Conservation (phyloP, 2,888 invertebrate genomes). For the Parasteatoda lunata region DNA sequence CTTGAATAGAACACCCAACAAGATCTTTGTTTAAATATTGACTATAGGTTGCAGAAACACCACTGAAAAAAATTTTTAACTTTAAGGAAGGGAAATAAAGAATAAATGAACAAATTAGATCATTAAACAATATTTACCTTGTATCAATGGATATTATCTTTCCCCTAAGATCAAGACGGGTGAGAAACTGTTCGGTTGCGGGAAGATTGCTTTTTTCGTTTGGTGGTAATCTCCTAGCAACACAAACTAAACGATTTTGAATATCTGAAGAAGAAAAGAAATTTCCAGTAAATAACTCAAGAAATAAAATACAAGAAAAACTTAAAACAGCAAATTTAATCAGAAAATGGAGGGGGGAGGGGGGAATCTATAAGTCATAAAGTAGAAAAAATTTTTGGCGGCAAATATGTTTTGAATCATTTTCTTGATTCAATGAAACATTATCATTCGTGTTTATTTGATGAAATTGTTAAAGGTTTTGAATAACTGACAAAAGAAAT, state of each 20-base stretch:
- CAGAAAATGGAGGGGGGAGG: too few species aligned
- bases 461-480: too few species aligned
- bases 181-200: conserved; percentile 87
- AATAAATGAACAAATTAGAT: not conserved
- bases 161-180: conserved; percentile 89
- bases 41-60: conserved; percentile 66
- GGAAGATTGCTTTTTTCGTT: conserved; percentile 78
- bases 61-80: conserved; percentile 30
- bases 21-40: conserved; percentile 75
- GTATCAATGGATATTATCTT: conserved; percentile 84
- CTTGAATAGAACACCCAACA: conserved; percentile 84
- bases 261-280: conserved; percentile 34
- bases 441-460: too few species aligned
- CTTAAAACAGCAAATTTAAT: too few species aligned
- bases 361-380: too few species aligned
- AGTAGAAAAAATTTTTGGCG: too few species aligned
- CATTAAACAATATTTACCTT: conserved; percentile 35
- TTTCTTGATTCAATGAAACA: too few species aligned
- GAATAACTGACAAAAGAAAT: too few species aligned
- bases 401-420: too few species aligned
- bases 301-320: too few species aligned
- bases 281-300: too few species aligned
- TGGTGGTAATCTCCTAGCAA: conserved; percentile 81
- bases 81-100: not conserved
- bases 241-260: conserved; percentile 81